These are phyloP conservation scores for Megaceryle torquata DNA, from an alignment of 2,113 vertebrate species.

Conservation along the genomic window DNA sequence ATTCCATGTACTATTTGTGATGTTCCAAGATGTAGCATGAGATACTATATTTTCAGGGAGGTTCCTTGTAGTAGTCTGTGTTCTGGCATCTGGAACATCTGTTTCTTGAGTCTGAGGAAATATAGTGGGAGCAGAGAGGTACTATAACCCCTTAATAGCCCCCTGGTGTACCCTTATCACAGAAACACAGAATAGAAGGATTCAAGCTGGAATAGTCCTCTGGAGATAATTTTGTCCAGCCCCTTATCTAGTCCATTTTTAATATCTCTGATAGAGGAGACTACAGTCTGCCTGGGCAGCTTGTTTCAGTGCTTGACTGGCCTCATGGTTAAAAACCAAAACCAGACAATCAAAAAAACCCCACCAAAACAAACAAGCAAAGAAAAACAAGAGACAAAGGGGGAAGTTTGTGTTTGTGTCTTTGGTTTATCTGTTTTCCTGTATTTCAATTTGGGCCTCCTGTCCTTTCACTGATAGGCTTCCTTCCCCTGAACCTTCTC, in stretches of 20 bases:
- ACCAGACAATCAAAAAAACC: too few species aligned
- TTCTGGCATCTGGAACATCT: neutral
- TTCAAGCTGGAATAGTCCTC: neutral
- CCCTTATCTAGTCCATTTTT: neutral
- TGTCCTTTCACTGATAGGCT: neutral
- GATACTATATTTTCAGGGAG: neutral
- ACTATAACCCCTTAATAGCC: neutral
- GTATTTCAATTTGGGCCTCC: neutral
- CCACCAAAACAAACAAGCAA: too few species aligned
- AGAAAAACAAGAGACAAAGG: neutral
- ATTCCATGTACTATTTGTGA: neutral
- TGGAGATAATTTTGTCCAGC: neutral
- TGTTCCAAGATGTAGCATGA: neutral
- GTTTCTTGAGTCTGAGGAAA: neutral
- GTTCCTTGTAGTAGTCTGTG: neutral
- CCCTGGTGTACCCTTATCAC: neutral
- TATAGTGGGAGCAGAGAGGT: neutral
- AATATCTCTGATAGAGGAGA: neutral
- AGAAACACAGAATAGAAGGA: neutral
- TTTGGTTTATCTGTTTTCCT: neutral
- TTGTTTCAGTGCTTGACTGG: neutral
- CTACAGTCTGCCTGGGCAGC: neutral
- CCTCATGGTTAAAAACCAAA: neutral
- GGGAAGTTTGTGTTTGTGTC: neutral
- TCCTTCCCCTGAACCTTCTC: neutral